Conservation (phyloP, 1,140 invertebrate genomes). For the Neodiprion virginianus region DNA sequence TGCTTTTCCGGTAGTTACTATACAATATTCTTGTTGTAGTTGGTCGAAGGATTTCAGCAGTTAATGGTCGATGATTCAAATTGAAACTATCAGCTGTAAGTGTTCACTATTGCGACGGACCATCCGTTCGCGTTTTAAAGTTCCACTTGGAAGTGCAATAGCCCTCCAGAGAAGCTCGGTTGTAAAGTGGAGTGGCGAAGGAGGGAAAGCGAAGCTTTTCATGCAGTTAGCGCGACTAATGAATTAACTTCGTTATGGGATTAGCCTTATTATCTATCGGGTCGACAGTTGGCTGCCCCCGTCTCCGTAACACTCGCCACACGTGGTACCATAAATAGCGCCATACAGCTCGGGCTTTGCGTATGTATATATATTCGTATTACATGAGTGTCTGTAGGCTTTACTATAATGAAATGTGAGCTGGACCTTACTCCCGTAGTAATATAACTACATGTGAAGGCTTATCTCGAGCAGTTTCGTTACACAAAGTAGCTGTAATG, state of each 20-base stretch:
- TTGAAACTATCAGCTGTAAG: not conserved
- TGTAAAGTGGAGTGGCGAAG: not conserved
- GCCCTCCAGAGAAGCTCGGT: not conserved
- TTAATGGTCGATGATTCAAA: too few relatives aligned
- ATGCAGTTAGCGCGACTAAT: not conserved
- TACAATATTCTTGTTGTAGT: too few relatives aligned
- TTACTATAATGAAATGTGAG: not conserved
- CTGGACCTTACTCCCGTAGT: not conserved
- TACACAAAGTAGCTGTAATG: too few relatives aligned
- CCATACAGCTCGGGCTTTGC: not conserved
- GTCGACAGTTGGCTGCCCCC: not conserved
- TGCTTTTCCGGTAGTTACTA: too few relatives aligned
- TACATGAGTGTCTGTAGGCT: not conserved
- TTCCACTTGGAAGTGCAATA: not conserved
- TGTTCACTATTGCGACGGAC: not conserved
- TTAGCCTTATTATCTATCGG: slow-evolving; percentile 7
- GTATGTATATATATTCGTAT: not conserved
- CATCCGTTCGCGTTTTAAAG: not conserved
- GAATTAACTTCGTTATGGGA: slow-evolving; percentile 4
- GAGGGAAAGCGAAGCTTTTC: not conserved
- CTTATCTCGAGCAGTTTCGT: too few relatives aligned
- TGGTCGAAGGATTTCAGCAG: too few relatives aligned
- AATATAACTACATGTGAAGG: too few relatives aligned
- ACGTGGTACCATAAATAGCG: not conserved
- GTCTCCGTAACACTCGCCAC: not conserved